These are phyloP conservation scores for Drosophila mimica DNA, from an alignment of 2,888 invertebrate genomes.

Conservation along the genomic window DNA sequence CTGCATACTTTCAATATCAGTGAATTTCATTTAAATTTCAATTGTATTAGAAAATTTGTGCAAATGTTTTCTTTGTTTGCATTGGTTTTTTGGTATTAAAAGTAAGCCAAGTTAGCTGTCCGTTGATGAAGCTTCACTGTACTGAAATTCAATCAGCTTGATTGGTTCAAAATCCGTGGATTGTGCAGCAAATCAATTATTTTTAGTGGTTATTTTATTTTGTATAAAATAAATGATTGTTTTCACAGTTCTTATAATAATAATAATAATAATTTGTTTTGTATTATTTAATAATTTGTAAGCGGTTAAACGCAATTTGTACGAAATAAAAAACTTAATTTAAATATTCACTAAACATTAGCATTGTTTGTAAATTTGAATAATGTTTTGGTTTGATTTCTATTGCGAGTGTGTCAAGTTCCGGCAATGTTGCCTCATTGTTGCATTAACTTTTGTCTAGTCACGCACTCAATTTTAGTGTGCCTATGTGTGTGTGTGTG, in stretches of 20 bases:
- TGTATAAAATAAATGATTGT: not conserved
- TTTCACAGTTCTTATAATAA: not conserved
- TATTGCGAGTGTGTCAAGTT: not conserved
- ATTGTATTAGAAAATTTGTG: not conserved
- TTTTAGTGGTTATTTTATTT: not conserved
- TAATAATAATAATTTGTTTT: not conserved
- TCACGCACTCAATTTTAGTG: constrained; percentile 1
- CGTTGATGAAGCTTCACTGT: not conserved
- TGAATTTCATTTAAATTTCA: not conserved
- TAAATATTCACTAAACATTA: not conserved
- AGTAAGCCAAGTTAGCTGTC: not conserved
- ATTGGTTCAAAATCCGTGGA: not conserved
- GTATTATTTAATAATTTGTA: not conserved
- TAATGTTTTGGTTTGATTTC: not conserved
- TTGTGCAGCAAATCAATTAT: not conserved
- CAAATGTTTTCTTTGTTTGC: no score
- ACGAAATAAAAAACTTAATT: not conserved
- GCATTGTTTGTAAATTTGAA: not conserved
- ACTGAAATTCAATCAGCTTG: not conserved
- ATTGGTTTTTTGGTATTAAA: constrained; percentile 1
- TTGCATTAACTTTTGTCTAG: constrained; percentile 1
- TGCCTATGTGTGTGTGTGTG: not conserved
- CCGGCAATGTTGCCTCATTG: not conserved
- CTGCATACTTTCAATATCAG: not conserved
- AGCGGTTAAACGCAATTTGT: not conserved